Conservation (phyloP, 2,113 vertebrate species). For the Pollachius pollachius region DNA sequence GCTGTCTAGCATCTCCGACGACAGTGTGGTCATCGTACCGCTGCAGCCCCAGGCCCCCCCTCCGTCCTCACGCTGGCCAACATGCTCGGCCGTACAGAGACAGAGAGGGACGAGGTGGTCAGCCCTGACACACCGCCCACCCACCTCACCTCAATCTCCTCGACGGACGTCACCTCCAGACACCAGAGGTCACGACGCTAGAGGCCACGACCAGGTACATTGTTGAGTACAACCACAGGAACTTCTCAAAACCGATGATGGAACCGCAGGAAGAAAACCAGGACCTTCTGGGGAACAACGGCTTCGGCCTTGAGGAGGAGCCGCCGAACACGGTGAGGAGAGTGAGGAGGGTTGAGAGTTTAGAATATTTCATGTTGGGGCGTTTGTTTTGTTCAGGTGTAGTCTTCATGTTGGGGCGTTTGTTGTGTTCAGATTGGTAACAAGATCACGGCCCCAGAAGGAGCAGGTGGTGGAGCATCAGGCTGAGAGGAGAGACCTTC, state of each 20-base stretch:
- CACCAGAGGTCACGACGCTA: too few relatives aligned
- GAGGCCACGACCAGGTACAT: slow-evolving; percentile 17
- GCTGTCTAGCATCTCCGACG: slow-evolving; percentile 86
- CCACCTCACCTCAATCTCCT: too few relatives aligned
- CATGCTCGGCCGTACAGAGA: not conserved
- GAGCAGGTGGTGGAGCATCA: slow-evolving; percentile 85
- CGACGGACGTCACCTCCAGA: too few relatives aligned
- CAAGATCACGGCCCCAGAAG: slow-evolving; percentile 76
- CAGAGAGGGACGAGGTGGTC: not conserved
- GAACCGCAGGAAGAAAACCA: slow-evolving; percentile 8
- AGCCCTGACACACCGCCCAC: not conserved
- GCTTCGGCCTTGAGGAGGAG: slow-evolving; percentile 35
- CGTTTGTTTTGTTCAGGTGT: not conserved
- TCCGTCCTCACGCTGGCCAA: slow-evolving; percentile 44
- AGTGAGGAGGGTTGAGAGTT: too few relatives aligned
- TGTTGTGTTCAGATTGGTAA: slow-evolving; percentile 78
- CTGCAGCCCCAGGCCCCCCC: slow-evolving; percentile 71
- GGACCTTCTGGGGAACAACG: slow-evolving; percentile 38
- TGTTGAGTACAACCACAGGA: slow-evolving; percentile 59
- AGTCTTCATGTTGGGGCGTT: not conserved
- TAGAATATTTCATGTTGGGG: too few relatives aligned
- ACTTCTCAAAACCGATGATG: slow-evolving; percentile 40
- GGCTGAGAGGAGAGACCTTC: slow-evolving; percentile 78
- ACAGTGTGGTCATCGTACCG: slow-evolving; percentile 88
- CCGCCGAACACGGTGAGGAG: slow-evolving; percentile 55